Percentiles rank a stretch among this genome's conserved stretches.
These are phyloP conservation scores for Acanthosepion pharaonis DNA, from an alignment of 2,888 invertebrate species.

Conservation along the genomic window DNA sequence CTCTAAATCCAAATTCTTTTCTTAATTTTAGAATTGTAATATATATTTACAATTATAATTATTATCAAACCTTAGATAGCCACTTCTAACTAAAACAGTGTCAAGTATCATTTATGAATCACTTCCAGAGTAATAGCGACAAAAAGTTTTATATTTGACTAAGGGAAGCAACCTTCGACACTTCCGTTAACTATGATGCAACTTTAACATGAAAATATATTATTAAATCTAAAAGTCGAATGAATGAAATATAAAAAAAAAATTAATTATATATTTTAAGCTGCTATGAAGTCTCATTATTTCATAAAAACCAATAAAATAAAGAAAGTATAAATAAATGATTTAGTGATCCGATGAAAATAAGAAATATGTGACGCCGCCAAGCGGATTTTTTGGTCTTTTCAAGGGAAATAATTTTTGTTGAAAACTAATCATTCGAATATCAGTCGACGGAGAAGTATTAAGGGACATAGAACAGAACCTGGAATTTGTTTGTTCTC, in stretches of 20 bases:
- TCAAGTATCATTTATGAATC: not conserved
- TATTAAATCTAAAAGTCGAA: not conserved
- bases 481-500: conserved; percentile 22
- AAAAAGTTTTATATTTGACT: too few species aligned
- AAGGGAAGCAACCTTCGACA: not conserved
- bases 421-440: not conserved
- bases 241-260: not conserved
- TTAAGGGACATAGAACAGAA: not conserved
- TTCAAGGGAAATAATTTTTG: conserved; percentile 1
- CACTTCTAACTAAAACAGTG: not conserved
- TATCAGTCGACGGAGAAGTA: conserved; percentile 18
- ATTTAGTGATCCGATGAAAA: not conserved
- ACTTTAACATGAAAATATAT: not conserved
- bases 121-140: not conserved
- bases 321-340: not conserved
- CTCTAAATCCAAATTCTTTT: not conserved
- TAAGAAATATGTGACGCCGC: not conserved
- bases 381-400: not conserved
- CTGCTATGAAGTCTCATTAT: not conserved
- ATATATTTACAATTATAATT: not conserved
- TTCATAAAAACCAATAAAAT: not conserved
- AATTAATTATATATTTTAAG: too few species aligned
- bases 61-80: not conserved
- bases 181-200: not conserved
- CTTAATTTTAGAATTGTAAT: too few species aligned